Evolutionary conservation across 1,140 invertebrate species (phyloP), one percentile per base, ranked within the genome.

Genomic region (Lepidurus apus): DNA sequence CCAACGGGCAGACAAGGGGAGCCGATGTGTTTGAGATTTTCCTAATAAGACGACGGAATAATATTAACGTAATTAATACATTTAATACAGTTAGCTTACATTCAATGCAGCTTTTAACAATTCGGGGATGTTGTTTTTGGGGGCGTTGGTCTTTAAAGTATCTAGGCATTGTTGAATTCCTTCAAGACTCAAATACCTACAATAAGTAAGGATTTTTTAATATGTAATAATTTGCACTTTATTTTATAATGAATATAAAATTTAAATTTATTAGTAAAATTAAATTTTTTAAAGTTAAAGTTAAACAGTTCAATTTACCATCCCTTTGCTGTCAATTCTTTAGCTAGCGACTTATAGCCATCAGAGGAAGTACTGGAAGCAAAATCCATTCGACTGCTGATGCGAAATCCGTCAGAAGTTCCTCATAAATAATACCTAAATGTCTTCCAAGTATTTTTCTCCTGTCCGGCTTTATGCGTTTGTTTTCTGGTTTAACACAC

Each of bases 11-110:
- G 74, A 45, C 43, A n/a, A n/a, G 78, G 42, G n/a, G 34, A 21
- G n/a, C 34, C 74, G 26, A 79, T 6, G 44, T 75, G 26, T 75
- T 79, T 79, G 2, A 79, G 17, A 26, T 79, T 74, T 74, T 47
- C 53, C 53, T 65, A 65, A 34, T 34, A 34, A 34, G 34, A 34
- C 13, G 21, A 7, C 53, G 21, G 53, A 21, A 21, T 21, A 17
- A 11, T 17, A 17, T 65, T 11, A 13, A 65, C 8, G 17, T 7
- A 65, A 65, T 65, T 65, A 7, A 65, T 7, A 11, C 21, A n/a
- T n/a, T n/a, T n/a, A n/a, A n/a, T n/a, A 65, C 17, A 17, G 7
- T 7, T 17, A 7, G 21, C 53, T 65, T 65, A 65, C 53, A 65
- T 65, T 65, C 21, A 65, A 65, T 7, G 53, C 53, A 65, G 6